Percentiles rank a stretch among this genome's conserved stretches.
Evolutionary conservation across 1,140 invertebrate genomes (phyloP).

Genomic region (Scylla paramamosain): DNA sequence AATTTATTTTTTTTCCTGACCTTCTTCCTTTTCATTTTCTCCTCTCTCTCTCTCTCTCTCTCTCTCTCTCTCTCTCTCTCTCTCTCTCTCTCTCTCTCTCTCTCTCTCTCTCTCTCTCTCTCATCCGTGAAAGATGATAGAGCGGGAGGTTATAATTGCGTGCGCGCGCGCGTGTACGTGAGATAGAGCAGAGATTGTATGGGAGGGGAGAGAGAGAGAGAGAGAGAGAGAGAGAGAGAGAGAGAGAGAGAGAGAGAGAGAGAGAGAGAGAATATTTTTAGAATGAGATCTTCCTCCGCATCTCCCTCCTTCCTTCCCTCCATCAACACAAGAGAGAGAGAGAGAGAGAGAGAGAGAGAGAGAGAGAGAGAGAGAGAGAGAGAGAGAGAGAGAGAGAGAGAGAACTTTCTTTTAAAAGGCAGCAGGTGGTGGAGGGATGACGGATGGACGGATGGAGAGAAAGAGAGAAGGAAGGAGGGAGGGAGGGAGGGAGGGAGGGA

Average conservation of each 20-base stretch:
- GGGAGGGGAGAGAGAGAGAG: background rate
- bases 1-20: no score
- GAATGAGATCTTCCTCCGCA: no score
- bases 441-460: background rate
- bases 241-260: background rate
- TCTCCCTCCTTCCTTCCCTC: no score
- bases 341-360: no score
- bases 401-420: background rate
- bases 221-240: background rate
- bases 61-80: no score
- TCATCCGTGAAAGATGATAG: background rate
- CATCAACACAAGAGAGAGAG: no score
- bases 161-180: no score
- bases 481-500: background rate
- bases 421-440: no score
- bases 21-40: no score
- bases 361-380: background rate
- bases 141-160: background rate
- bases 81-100: constrained; percentile 28
- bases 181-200: background rate
- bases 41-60: no score
- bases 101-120: constrained; percentile 31
- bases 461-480: background rate
- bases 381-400: constrained; percentile 6
- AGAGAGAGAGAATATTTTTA: background rate